Conservation (phyloP, 2,113 vertebrate species). For the Thomomys bottae region DNA sequence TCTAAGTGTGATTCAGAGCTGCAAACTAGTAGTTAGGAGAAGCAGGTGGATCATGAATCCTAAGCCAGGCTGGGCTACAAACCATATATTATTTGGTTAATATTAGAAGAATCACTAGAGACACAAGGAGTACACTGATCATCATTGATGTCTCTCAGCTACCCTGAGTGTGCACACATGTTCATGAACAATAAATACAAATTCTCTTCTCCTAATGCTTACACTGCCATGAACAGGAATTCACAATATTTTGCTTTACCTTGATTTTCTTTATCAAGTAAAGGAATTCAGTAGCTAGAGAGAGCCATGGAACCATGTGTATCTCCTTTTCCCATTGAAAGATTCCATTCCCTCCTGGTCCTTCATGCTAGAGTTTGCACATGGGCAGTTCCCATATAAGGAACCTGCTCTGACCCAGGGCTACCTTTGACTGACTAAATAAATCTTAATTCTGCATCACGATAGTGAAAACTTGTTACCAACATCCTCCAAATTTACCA, state of each 20-base stretch:
- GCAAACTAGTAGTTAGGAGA: neutral
- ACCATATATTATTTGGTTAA: neutral
- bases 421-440: too few species aligned
- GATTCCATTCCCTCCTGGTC: neutral
- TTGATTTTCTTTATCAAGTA: neutral
- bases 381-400: rapidly evolving
- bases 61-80: neutral
- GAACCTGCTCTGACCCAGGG: neutral
- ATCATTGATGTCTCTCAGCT: neutral
- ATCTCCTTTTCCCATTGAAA: neutral
- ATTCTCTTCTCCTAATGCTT: neutral
- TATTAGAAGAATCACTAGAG: neutral
- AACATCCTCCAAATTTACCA: neutral
- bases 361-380: neutral
- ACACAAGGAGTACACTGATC: neutral
- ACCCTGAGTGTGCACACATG: neutral
- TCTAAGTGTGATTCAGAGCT: neutral
- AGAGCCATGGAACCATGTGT: neutral
- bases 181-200: neutral
- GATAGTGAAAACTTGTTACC: neutral
- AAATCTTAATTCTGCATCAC: neutral
- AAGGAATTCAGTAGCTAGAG: neutral
- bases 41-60: neutral
- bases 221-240: neutral
- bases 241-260: neutral